Evolutionary conservation across 1,140 invertebrate genomes (phyloP).

Genomic region (Popillia japonica): DNA sequence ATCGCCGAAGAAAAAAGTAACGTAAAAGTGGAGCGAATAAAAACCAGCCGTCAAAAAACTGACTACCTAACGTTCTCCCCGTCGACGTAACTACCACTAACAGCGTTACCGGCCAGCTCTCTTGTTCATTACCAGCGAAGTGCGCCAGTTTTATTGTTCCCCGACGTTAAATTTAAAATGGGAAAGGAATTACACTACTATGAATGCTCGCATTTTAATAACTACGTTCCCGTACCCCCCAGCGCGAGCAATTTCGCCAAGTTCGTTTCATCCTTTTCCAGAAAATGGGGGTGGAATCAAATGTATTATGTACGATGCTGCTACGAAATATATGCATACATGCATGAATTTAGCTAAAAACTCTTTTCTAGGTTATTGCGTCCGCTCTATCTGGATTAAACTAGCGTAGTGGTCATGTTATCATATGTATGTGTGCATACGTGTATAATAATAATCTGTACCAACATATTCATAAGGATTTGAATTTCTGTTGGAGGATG

Average conservation of each 20-base stretch:
- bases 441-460: too few species aligned
- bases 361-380: neutral
- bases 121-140: slow-evolving; percentile 41
- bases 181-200: slow-evolving; percentile 40
- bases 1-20: neutral
- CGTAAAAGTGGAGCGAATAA: neutral
- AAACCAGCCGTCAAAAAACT: neutral
- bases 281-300: neutral
- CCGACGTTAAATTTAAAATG: slow-evolving; percentile 41
- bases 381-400: too few species aligned
- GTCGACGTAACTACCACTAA: neutral
- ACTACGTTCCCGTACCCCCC: neutral
- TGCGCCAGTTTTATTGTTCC: slow-evolving; percentile 39
- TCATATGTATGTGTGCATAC: too few species aligned
- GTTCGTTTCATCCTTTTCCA: neutral
- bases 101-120: slow-evolving; percentile 12
- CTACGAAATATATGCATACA: neutral
- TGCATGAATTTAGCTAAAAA: neutral
- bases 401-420: too few species aligned
- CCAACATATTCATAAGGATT: too few species aligned
- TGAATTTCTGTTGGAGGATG: too few species aligned
- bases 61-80: neutral
- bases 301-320: neutral
- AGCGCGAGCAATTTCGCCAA: neutral
- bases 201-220: slow-evolving; percentile 41